phyloP scores from a whole-genome alignment of 1,140 invertebrate genomes.

The Cydia splendana region DNA sequence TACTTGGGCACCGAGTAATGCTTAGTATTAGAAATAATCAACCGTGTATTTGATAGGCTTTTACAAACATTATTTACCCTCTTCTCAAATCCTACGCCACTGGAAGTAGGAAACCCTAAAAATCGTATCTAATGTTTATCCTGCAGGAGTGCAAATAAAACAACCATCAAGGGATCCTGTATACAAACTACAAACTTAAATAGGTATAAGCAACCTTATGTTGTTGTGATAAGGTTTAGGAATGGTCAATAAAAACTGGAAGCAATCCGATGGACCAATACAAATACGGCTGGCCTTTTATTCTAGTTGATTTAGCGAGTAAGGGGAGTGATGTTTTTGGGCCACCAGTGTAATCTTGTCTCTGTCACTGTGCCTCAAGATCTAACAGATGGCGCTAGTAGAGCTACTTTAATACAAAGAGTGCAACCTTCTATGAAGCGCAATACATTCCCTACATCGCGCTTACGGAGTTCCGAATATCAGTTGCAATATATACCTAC shows the following conservation, averaged over 20 bases:
- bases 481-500: no score
- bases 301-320: neutral
- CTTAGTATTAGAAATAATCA: neutral
- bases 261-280: conserved; percentile 10
- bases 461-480: no score
- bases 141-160: neutral
- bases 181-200: neutral
- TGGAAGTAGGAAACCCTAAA: neutral
- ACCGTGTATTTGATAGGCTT: neutral
- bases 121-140: neutral
- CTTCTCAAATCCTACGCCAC: neutral
- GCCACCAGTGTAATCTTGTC: neutral
- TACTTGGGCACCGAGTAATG: no score
- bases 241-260: neutral
- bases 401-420: no score
- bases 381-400: no score
- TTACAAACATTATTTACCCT: conserved; percentile 6
- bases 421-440: no score
- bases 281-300: conserved; percentile 1
- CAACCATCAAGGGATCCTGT: neutral
- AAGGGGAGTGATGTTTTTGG: neutral
- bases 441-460: no score
- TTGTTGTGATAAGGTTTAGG: neutral
- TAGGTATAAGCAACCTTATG: neutral
- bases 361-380: no score